Percentiles rank a stretch among this genome's conserved stretches.
Conservation (phyloP, 92 coral and sea anemone genomes). For the Phenganax subtilis region DNA sequence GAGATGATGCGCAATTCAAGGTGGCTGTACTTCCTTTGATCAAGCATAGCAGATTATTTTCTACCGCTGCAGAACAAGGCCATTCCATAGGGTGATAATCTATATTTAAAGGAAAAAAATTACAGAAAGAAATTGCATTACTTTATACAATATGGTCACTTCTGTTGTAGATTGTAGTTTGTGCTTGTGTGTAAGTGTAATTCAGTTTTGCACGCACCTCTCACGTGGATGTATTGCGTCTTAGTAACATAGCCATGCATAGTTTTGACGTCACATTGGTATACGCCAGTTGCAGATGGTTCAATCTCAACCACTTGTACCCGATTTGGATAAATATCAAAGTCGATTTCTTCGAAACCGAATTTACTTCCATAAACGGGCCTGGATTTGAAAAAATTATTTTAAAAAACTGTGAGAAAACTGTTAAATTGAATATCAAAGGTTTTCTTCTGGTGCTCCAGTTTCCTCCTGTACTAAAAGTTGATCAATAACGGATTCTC, state of each 20-base stretch:
- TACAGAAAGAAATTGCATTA: neutral
- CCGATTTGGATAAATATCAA: neutral
- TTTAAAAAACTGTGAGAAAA: too few species aligned
- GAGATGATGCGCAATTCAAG: constrained; percentile 7
- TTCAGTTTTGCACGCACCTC: constrained; percentile 11
- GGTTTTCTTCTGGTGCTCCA: too few species aligned
- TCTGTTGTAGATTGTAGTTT: neutral
- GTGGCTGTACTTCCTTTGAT: constrained; percentile 20
- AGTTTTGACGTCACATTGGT: constrained; percentile 23
- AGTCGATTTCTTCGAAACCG: neutral
- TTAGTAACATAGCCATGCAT: neutral
- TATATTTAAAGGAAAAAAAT: neutral
- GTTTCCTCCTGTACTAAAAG: too few species aligned
- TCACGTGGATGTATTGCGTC: constrained; percentile 25
- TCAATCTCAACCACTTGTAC: neutral
- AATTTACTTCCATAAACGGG: neutral
- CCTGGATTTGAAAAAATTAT: neutral
- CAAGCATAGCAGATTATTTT: neutral
- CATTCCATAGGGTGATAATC: constrained; percentile 8
- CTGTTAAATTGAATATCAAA: too few species aligned
- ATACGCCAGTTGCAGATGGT: constrained; percentile 15
- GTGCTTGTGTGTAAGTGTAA: neutral
- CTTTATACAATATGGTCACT: neutral
- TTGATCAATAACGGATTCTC: too few species aligned
- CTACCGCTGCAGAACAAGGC: neutral